Conservation (phyloP, 2,888 invertebrate species). For the Sarcophaga caerulescens region DNA sequence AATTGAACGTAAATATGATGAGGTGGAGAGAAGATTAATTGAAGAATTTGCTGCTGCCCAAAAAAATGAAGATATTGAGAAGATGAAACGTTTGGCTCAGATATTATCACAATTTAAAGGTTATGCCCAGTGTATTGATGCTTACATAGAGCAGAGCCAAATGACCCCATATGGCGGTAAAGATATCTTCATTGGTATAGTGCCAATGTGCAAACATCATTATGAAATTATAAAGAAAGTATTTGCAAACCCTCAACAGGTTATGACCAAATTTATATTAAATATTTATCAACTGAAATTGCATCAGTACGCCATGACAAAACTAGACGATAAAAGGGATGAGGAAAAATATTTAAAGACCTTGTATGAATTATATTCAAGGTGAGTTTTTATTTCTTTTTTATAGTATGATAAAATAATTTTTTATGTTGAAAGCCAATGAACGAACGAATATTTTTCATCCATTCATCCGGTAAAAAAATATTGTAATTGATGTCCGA, state of each 20-base stretch:
- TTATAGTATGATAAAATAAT: too few species aligned
- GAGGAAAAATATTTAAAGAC: conserved; percentile 94
- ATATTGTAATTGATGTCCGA: too few species aligned
- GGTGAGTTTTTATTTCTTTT: conserved; percentile 81
- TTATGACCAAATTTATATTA: conserved; percentile 98
- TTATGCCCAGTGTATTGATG: conserved; percentile 97
- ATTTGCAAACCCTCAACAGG: conserved; percentile 97
- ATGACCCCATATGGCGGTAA: conserved; percentile 92
- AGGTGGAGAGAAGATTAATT: conserved; percentile 93
- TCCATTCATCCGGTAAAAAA: too few species aligned
- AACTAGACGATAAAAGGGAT: conserved; percentile 91
- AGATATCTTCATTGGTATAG: conserved; percentile 94
- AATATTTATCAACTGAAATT: conserved; percentile 96
- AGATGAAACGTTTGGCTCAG: conserved; percentile 96
- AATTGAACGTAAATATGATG: conserved; percentile 93
- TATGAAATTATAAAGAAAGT: conserved; percentile 92
- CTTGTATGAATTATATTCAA: conserved; percentile 93
- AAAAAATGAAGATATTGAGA: conserved; percentile 89
- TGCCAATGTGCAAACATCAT: conserved; percentile 94
- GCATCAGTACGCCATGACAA: conserved; percentile 91
- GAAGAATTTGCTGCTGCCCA: conserved; percentile 97
- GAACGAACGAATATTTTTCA: too few species aligned
- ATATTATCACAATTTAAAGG: conserved; percentile 98
- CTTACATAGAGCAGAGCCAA: conserved; percentile 98
- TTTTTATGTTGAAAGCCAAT: too few species aligned